Conservation (phyloP, 2,888 invertebrate genomes). For the Strigamia crassipes region DNA sequence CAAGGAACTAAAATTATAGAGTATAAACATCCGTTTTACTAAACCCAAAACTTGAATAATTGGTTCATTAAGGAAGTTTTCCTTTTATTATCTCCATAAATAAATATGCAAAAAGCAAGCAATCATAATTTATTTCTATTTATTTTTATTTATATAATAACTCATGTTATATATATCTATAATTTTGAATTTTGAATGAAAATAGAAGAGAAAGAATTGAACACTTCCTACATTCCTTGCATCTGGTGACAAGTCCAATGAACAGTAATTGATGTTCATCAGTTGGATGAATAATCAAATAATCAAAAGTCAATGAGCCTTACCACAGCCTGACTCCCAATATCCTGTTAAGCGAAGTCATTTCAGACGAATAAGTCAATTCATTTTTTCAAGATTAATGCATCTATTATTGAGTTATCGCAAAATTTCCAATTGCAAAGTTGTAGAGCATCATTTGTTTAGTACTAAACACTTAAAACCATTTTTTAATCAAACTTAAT, state of each 20-base stretch:
- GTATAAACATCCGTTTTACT: slow-evolving; percentile 10
- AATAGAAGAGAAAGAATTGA: background rate
- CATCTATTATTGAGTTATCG: too few relatives aligned
- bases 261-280: slow-evolving; percentile 23
- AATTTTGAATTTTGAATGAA: background rate
- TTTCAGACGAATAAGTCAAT: too few relatives aligned
- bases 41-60: background rate
- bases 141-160: background rate
- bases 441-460: too few relatives aligned
- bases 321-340: background rate
- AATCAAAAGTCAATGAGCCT: slow-evolving; percentile 23
- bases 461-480: background rate
- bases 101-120: background rate
- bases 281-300: background rate
- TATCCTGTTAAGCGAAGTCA: too few relatives aligned
- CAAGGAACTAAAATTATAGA: background rate
- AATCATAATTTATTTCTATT: background rate
- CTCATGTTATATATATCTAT: background rate
- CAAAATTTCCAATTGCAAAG: background rate
- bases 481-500: too few relatives aligned
- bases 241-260: slow-evolving; percentile 1
- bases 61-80: slow-evolving; percentile 11
- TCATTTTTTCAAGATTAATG: too few relatives aligned
- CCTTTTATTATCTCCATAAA: slow-evolving; percentile 11
- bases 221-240: background rate